Evolutionary conservation across 2,113 vertebrate genomes (phyloP).

Genomic region (Corythoichthys intestinalis): DNA sequence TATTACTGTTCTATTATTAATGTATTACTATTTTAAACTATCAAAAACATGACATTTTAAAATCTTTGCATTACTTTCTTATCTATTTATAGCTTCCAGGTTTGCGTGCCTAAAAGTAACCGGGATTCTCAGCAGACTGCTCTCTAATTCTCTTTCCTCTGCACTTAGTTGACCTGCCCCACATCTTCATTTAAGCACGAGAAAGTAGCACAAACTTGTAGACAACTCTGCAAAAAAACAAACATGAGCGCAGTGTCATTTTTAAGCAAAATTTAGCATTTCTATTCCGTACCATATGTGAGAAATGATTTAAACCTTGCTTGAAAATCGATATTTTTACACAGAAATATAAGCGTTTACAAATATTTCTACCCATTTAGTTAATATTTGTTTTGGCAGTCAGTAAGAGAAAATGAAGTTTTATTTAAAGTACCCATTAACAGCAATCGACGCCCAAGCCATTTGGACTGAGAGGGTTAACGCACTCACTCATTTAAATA

Average conservation of each 20-base stretch:
- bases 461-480: too few species aligned
- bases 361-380: constrained; percentile 17
- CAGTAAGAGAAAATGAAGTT: too few species aligned
- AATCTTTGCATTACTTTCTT: background rate
- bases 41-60: background rate
- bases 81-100: constrained; percentile 15
- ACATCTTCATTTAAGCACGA: constrained; percentile 35
- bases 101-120: constrained; percentile 41
- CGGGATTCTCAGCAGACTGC: constrained; percentile 46
- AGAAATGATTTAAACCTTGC: background rate
- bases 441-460: too few species aligned
- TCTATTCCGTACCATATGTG: background rate
- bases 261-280: background rate
- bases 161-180: constrained; percentile 40
- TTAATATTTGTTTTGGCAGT: too few species aligned
- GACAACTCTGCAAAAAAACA: background rate
- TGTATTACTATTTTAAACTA: too few species aligned
- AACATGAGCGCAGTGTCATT: background rate
- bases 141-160: constrained; percentile 43
- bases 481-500: too few species aligned
- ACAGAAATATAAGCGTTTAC: background rate
- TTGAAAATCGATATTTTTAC: background rate
- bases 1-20: too few species aligned
- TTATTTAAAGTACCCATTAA: too few species aligned
- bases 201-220: background rate